Conservation (phyloP, 2,797 vertebrate genomes). For the Sylvia borin region DNA sequence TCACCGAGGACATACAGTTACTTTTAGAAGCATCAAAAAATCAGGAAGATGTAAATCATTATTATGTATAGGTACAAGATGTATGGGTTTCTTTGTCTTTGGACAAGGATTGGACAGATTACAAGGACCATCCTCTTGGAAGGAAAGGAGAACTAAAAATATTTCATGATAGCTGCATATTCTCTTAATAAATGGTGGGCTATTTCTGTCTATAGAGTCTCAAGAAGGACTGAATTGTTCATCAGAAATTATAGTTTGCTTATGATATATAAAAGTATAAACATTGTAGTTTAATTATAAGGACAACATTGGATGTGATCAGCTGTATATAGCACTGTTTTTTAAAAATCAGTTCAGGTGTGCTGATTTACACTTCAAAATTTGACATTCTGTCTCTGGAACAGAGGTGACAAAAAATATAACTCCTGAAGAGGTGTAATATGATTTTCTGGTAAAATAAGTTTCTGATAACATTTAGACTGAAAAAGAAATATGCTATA, state of each 20-base stretch:
- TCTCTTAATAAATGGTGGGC: neutral
- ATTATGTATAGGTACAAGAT: neutral
- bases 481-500: slow-evolving; percentile 1
- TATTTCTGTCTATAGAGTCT: neutral
- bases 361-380: neutral
- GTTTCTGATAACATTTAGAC: neutral
- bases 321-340: neutral
- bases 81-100: neutral
- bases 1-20: neutral
- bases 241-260: neutral
- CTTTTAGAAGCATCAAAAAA: neutral
- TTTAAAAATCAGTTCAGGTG: neutral
- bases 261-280: neutral
- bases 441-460: slow-evolving; percentile 18
- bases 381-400: neutral
- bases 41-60: neutral
- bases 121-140: neutral
- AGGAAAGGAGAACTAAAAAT: neutral
- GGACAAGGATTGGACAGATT: neutral
- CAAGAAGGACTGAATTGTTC: neutral
- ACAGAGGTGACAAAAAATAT: neutral
- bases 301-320: neutral
- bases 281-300: neutral
- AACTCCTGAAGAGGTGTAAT: neutral
- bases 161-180: neutral